Evolutionary conservation across 2,113 vertebrate genomes (phyloP).

Genomic region (Psittacula cyanocephala): DNA sequence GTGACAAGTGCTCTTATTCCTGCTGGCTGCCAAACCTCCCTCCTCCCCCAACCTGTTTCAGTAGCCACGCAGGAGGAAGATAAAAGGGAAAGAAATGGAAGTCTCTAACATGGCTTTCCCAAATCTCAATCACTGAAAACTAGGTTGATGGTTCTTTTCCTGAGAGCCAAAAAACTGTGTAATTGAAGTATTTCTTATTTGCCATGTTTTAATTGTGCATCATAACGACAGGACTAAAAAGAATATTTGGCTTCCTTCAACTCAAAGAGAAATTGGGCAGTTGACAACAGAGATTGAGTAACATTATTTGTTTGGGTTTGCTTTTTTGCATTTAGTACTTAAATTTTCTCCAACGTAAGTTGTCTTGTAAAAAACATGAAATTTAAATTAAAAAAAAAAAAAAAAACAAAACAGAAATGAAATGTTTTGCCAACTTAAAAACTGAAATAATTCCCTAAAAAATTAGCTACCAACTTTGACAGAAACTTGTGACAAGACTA

Average conservation of each 20-base stretch:
- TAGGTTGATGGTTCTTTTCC: background rate
- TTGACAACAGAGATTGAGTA: background rate
- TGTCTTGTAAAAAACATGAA: background rate
- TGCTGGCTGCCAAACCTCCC: slow-evolving; percentile 26
- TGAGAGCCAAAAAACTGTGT: background rate
- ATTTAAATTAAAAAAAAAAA: background rate
- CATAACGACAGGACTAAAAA: background rate
- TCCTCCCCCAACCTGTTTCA: slow-evolving; percentile 9
- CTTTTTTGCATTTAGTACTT: background rate
- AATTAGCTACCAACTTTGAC: background rate
- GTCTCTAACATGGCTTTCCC: background rate
- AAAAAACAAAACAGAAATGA: background rate
- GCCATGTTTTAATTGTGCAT: background rate
- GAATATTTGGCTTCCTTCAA: background rate
- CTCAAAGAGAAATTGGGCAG: background rate
- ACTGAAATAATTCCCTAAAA: background rate
- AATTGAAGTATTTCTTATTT: background rate
- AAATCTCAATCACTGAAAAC: background rate
- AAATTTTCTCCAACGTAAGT: background rate
- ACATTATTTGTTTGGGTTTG: background rate
- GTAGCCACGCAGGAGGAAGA: background rate
- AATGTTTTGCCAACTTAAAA: slow-evolving; percentile 23
- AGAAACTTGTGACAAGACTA: background rate
- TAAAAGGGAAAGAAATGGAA: background rate
- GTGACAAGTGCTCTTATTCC: slow-evolving; percentile 46